phyloP scores from a whole-genome alignment of 2,113 vertebrate species.

The Elephas maximus region DNA sequence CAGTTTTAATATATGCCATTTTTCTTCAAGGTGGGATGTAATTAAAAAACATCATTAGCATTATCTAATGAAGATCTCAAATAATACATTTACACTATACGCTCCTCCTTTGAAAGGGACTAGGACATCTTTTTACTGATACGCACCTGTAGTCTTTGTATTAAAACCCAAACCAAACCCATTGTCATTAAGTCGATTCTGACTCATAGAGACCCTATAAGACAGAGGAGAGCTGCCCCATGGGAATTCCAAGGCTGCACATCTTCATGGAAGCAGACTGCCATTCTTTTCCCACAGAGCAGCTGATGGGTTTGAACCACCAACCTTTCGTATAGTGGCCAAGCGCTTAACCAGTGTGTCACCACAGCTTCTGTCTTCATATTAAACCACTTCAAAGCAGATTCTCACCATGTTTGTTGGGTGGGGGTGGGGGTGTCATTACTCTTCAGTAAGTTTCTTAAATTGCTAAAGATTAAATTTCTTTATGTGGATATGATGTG shows the following conservation, averaged over 20 bases:
- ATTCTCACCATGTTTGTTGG: not conserved
- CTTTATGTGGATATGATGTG: conserved; percentile 66
- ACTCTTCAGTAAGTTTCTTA: conserved; percentile 29
- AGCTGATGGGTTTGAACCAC: not conserved
- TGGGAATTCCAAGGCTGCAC: not conserved
- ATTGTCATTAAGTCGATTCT: not conserved
- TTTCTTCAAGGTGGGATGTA: conserved; percentile 12
- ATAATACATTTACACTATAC: not conserved
- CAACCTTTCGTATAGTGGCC: not conserved
- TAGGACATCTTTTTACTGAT: not conserved
- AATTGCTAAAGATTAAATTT: conserved; percentile 62
- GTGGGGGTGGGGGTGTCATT: not conserved
- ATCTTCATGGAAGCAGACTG: not conserved
- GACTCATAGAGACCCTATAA: not conserved
- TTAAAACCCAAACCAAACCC: not conserved
- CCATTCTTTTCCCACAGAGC: not conserved
- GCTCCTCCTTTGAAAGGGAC: conserved; percentile 14
- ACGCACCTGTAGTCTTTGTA: not conserved
- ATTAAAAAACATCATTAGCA: not conserved
- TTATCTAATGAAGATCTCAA: not conserved
- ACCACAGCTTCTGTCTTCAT: not conserved
- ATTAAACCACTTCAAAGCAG: conserved; percentile 17
- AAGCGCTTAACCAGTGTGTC: not conserved
- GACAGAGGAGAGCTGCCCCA: not conserved
- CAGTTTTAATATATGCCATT: not conserved